Base-by-base conservation (phyloP, 2,113 vertebrate species). In the Neotragus pygmaeus region DNA sequence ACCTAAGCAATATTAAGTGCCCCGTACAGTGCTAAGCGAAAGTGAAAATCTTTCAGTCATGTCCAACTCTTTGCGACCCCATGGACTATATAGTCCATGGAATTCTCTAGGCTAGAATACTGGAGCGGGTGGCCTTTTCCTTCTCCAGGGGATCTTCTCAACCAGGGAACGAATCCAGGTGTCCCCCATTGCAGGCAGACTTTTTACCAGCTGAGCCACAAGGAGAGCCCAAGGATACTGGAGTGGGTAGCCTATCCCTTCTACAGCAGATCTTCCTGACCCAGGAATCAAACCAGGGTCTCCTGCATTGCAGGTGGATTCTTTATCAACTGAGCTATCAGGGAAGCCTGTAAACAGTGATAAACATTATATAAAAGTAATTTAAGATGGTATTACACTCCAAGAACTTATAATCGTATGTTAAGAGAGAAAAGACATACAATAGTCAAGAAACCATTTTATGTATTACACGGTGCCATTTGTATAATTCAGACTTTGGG, bases 141-240 rank as follows among this genome's bases (percentile, higher is more conserved):
- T 70, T 70, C 66, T 70, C 9, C 66, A 70, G 19, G 9, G 66
- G n/a, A 39, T 70, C 10, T 70, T 23, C n/a, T 39, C n/a, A 23
- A 70, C n/a, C n/a, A 36, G n/a, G 66, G n/a, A 70, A 6, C 4
- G 0, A 70, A 70, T n/a, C 66, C 9, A 39, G 66, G n/a, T 70
- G 9, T 70, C 66, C 66, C 0, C 0, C 66, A 70, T 39, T 36
- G 66, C n/a, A 39, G n/a, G 5, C 0, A 0, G n/a, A 70, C 12
- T 36, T 4, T 70, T 70, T 70, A 23, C 66, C 66, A 70, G n/a
- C 66, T 70, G 19, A 70, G 66, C n/a, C n/a, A 70, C n/a, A 70
- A 21, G n/a, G 64, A 70, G 21, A 70, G n/a, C 64, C 64, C 64
- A 70, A 70, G n/a, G 21, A 70, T 66, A 66, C 64, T 19, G 17